phyloP scores from a whole-genome alignment of 2,797 vertebrate species.

The Falco novaeseelandiae region DNA sequence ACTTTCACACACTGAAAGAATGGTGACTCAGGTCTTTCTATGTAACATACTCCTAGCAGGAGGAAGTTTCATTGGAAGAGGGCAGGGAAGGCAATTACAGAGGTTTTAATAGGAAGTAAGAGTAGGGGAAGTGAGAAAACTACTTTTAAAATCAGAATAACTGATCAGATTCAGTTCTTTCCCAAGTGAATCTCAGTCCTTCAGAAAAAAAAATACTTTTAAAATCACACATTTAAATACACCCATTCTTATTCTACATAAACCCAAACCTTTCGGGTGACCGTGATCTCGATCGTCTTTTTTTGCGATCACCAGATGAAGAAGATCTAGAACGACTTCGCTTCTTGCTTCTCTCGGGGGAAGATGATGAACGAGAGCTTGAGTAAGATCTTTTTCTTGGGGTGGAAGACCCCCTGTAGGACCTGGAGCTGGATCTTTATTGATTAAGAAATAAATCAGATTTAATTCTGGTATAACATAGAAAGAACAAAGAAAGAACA shows the following conservation, averaged over 20 bases:
- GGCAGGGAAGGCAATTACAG: background rate
- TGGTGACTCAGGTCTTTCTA: background rate
- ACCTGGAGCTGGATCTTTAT: slow-evolving; percentile 99
- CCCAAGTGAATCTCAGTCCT: slow-evolving; percentile 49
- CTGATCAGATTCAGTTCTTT: slow-evolving; percentile 30
- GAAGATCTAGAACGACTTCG: slow-evolving; percentile 96
- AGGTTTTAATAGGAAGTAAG: background rate
- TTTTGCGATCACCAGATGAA: slow-evolving; percentile 95
- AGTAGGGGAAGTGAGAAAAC: background rate
- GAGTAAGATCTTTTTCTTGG: slow-evolving; percentile 92
- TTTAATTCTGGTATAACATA: slow-evolving; percentile 78
- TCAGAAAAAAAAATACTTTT: background rate
- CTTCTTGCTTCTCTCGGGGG: slow-evolving; percentile 93
- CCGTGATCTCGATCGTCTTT: slow-evolving; percentile 96
- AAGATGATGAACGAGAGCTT: slow-evolving; percentile 88
- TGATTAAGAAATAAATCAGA: slow-evolving; percentile 89
- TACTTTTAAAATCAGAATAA: slow-evolving; percentile 24
- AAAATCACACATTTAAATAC: slow-evolving; percentile 70
- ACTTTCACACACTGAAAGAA: slow-evolving; percentile 30
- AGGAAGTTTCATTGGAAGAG: background rate
- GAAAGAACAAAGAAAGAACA: slow-evolving; percentile 61
- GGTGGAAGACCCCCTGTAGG: slow-evolving; percentile 94
- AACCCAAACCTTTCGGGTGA: slow-evolving; percentile 99
- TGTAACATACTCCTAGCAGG: background rate
- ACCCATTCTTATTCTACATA: slow-evolving; percentile 95